These are phyloP conservation scores for Monarcha castaneiventris DNA, from an alignment of 2,113 vertebrate genomes.

Conservation along the genomic window DNA sequence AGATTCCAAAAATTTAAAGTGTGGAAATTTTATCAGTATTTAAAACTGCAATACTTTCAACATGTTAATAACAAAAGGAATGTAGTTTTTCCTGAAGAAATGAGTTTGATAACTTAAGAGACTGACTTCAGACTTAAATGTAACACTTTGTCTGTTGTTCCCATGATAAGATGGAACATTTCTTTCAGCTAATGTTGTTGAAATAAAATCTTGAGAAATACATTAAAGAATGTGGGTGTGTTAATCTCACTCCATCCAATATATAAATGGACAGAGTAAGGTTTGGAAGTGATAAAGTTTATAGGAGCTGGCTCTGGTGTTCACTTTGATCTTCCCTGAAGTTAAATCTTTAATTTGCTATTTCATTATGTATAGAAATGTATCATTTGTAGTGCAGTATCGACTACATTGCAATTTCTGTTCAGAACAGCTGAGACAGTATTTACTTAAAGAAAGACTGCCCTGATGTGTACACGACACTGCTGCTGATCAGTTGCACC, in stretches of 20 bases:
- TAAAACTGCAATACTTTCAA: background rate
- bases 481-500: rapidly evolving
- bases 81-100: rapidly evolving
- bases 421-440: background rate
- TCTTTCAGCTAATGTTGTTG: background rate
- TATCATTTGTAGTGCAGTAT: background rate
- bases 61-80: background rate
- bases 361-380: background rate
- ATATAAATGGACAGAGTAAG: background rate
- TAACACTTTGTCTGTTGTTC: background rate
- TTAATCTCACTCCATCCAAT: background rate
- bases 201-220: background rate
- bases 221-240: background rate
- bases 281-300: background rate
- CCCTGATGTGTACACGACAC: rapidly evolving
- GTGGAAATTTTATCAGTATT: background rate
- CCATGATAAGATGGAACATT: background rate
- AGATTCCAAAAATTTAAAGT: background rate
- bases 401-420: background rate
- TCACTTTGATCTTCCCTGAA: background rate
- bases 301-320: background rate
- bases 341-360: background rate
- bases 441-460: background rate
- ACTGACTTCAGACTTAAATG: background rate
- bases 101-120: background rate